Evolutionary conservation across 2,797 vertebrate genomes (phyloP).

Genomic region (Spondyliosoma cantharus): DNA sequence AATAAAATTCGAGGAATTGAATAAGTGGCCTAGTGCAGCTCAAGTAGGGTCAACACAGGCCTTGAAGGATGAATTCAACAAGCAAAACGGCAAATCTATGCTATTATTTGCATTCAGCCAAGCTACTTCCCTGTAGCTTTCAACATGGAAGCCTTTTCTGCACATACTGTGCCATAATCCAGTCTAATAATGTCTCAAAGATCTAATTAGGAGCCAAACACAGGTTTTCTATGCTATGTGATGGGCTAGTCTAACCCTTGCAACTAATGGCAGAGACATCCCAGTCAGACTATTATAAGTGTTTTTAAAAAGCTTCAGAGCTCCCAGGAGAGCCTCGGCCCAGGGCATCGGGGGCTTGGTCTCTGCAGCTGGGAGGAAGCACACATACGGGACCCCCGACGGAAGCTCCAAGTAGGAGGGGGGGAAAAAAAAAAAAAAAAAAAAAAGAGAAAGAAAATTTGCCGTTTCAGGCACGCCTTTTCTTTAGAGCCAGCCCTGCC

Average conservation of each 20-base stretch:
- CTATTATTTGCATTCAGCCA: constrained; percentile 50
- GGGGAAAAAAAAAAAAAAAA: not conserved
- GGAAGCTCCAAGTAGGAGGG: constrained; percentile 70
- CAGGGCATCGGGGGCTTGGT: constrained; percentile 69
- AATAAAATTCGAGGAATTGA: not conserved
- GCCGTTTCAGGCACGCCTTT: constrained; percentile 76
- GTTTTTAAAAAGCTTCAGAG: constrained; percentile 76
- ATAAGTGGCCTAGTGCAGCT: constrained; percentile 1
- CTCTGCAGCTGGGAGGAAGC: constrained; percentile 82
- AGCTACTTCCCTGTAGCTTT: constrained; percentile 46
- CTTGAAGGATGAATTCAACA: constrained; percentile 36
- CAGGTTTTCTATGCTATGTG: constrained; percentile 53
- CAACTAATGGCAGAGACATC: constrained; percentile 63
- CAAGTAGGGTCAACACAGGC: constrained; percentile 7
- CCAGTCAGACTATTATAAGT: constrained; percentile 70
- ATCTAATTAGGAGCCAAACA: constrained; percentile 66
- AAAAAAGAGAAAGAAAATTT: constrained; percentile 42
- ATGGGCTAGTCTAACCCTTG: constrained; percentile 58
- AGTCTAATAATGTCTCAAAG: constrained; percentile 61
- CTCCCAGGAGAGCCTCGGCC: constrained; percentile 75
- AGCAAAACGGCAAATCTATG: constrained; percentile 35
- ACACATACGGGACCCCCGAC: constrained; percentile 77
- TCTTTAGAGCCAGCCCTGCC: constrained; percentile 76
- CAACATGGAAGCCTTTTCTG: constrained; percentile 31
- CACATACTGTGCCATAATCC: constrained; percentile 49